Base-by-base conservation (phyloP, 2,797 vertebrate species). In the Tokudaia tokunoshimensis region DNA sequence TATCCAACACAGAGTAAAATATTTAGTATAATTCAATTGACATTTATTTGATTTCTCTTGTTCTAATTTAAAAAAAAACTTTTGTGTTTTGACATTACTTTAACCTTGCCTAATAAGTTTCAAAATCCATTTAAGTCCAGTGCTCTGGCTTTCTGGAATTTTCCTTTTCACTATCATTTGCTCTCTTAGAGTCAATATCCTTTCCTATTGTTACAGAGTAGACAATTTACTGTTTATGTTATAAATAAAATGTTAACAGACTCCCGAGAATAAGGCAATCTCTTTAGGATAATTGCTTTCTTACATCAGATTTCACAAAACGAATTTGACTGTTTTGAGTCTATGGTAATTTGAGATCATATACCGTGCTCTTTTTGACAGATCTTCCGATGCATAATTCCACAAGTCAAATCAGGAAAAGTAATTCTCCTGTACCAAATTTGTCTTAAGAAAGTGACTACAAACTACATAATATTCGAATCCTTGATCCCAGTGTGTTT, bases 221-320 rank as follows among this genome's bases (percentile, higher is more conserved):
- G 26, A 47, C 20, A 57, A 82, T n/a, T 72, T 92, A n/a, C 14
- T 20, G 8, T 59, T 37, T 91, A 82, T 57, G 29, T 29, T 81
- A 82, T 20, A 70, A 57, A 92, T 47, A n/a, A 34, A 82, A 34
- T 92, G 20, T 83, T 74, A 82, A 92, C 63, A 72, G 92, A 75
- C 86, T 84, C 4, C 8, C 57, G 34, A 87, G 24, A 6, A 67
- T 79, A 59, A 20, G 22, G 1, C 17, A 91, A 50, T 88, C 24
- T 79, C 5, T 82, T 95, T 94, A 86, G 17, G 6, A 37, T 83
- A 94, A 61, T 6, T 84, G 0, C 34, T 94, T 91, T 70, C 29
- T 90, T 89, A 83, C 50, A 87, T 95, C 15, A 89, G 59, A 93
- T 82, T 93, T 85, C 3, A 83, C 72, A 2, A 50, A 81, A 22